A percentile compares a stretch with the other conserved stretches of the same genome.
Evolutionary conservation across 2,888 invertebrate genomes (phyloP).

Genomic region (Mellilla xanthometata): DNA sequence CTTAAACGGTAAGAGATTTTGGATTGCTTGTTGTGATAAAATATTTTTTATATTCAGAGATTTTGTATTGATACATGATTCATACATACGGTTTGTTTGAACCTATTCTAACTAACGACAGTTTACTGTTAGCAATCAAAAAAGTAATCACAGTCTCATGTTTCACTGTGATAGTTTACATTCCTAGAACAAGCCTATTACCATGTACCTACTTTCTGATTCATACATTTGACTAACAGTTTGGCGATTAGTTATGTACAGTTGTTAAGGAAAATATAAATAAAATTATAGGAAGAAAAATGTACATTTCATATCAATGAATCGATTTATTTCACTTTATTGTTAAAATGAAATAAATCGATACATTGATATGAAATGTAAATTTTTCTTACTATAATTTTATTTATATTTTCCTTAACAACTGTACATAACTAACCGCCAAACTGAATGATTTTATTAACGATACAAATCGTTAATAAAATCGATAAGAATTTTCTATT

Average conservation of each 20-base stretch:
- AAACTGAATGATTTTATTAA: background rate
- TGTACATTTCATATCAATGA: background rate
- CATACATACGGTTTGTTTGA: background rate
- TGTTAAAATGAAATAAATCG: background rate
- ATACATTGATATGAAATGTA: background rate
- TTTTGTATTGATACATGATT: too few species aligned
- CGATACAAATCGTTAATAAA: too few species aligned
- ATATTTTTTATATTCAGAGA: too few species aligned
- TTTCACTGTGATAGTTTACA: conserved; percentile 19
- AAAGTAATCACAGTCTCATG: conserved; percentile 23
- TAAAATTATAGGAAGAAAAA: background rate
- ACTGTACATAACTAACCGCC: background rate
- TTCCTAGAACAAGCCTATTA: conserved; percentile 20
- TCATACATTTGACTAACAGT: conserved; percentile 14
- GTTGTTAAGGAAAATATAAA: conserved; percentile 7
- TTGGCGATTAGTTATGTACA: conserved; percentile 1
- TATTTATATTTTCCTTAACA: conserved; percentile 7
- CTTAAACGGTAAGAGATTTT: too few species aligned
- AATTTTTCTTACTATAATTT: background rate
- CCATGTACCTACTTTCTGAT: conserved; percentile 14
- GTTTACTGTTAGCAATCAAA: conserved; percentile 22
- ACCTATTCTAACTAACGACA: background rate
- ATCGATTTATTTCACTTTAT: background rate
- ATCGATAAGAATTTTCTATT: too few species aligned
- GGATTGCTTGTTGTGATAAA: too few species aligned